Percentiles rank a stretch among this genome's conserved stretches.
These are phyloP conservation scores for Trypoxylon attenuatum DNA, from an alignment of 2,888 invertebrate species.

Conservation along the genomic window DNA sequence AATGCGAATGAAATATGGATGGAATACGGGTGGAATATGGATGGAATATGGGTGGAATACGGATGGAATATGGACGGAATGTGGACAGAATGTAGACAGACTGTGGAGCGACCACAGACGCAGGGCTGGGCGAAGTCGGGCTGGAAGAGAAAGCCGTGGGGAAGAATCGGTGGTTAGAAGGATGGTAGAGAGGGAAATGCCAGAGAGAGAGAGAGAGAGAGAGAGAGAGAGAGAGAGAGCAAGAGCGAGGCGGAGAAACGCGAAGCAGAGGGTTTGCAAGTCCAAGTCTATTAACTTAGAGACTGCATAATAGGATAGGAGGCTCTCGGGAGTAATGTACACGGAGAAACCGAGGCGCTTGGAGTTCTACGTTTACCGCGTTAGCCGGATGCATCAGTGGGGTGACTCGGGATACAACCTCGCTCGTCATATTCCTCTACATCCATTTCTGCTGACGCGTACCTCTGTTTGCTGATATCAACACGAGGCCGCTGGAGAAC, in stretches of 20 bases:
- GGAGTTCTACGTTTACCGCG: constrained; percentile 26
- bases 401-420: constrained; percentile 21
- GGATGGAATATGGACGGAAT: not conserved
- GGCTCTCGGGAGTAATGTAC: constrained; percentile 52
- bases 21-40: not conserved
- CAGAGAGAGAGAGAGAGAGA: too few species aligned
- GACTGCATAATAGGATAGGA: constrained; percentile 59
- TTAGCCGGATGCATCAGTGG: constrained; percentile 16
- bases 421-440: constrained; percentile 29
- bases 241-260: constrained; percentile 24
- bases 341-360: constrained; percentile 41
- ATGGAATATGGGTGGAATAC: not conserved
- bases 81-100: not conserved
- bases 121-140: not conserved
- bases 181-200: constrained; percentile 34
- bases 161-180: constrained; percentile 4
- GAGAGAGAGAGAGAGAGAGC: constrained; percentile 27
- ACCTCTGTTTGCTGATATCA: not conserved
- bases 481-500: not conserved
- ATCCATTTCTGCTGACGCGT: constrained; percentile 25
- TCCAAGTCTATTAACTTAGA: constrained; percentile 63
- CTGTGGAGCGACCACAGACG: not conserved
- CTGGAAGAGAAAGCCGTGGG: not conserved
- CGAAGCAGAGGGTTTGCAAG: constrained; percentile 43
- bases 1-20: not conserved